phyloP scores from a whole-genome alignment of 2,888 invertebrate species.

The Lasioglossum zephyrum region DNA sequence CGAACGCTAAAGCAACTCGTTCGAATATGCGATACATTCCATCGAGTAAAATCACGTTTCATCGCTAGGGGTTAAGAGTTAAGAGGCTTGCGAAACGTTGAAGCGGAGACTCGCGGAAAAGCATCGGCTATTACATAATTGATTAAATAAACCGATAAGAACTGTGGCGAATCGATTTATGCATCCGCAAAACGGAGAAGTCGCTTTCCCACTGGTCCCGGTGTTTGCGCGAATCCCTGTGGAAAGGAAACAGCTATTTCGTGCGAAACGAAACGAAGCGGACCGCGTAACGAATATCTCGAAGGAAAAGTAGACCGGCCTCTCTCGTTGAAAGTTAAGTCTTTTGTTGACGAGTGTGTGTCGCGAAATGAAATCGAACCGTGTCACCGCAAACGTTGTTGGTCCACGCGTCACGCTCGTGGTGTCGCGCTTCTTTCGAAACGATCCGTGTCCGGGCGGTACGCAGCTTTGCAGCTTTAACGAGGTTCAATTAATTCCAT shows the following conservation, averaged over 20 bases:
- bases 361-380: constrained; percentile 1
- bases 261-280: not conserved
- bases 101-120: not conserved
- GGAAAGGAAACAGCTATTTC: not conserved
- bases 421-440: constrained; percentile 44
- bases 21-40: not conserved
- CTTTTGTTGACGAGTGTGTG: not conserved
- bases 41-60: not conserved
- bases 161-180: not conserved
- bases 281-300: not conserved
- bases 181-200: not conserved
- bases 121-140: not conserved
- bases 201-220: not conserved
- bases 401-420: not conserved
- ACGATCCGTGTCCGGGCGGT: constrained; percentile 61
- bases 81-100: not conserved
- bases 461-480: constrained; percentile 60
- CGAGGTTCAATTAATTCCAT: constrained; percentile 71
- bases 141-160: constrained; percentile 4
- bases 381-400: not conserved
- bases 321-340: constrained; percentile 6
- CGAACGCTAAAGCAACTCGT: not conserved
- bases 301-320: not conserved
- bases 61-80: not conserved
- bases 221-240: not conserved